These are phyloP conservation scores for Galaxea fascicularis DNA, from an alignment of 92 coral and sea anemone species.

Conservation along the genomic window DNA sequence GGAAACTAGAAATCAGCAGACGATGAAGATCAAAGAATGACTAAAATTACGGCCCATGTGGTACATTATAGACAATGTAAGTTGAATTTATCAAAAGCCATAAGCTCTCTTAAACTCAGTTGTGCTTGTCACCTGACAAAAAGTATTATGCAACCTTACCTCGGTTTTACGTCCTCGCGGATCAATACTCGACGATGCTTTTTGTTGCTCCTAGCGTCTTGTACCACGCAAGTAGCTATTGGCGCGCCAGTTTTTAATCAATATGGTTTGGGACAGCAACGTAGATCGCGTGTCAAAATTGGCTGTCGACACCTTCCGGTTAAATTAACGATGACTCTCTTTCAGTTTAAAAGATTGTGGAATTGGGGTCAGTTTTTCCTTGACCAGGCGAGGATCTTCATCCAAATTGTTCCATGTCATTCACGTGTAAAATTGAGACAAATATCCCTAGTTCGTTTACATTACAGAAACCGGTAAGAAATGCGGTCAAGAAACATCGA, in stretches of 20 bases:
- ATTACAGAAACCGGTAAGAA: too few species aligned
- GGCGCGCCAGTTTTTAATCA: neutral
- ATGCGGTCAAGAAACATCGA: too few species aligned
- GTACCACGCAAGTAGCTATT: neutral
- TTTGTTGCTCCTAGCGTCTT: neutral
- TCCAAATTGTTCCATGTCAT: too few species aligned
- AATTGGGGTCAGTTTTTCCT: neutral
- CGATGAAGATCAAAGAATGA: too few species aligned
- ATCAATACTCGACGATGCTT: neutral
- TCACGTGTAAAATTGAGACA: too few species aligned
- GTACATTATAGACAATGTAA: too few species aligned
- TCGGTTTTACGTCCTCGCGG: neutral
- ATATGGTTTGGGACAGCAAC: neutral
- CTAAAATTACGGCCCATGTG: too few species aligned
- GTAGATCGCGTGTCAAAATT: neutral
- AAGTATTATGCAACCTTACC: neutral
- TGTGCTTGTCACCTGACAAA: neutral
- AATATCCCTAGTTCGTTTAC: too few species aligned
- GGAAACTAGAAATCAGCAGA: too few species aligned
- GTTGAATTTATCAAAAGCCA: too few species aligned
- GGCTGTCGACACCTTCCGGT: constrained; percentile 1
- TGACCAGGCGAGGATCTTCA: neutral
- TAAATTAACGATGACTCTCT: too few species aligned
- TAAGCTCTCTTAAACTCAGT: neutral
- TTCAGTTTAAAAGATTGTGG: neutral